These are phyloP conservation scores for Condylura cristata DNA, from an alignment of 2,113 vertebrate genomes.

Conservation along the genomic window DNA sequence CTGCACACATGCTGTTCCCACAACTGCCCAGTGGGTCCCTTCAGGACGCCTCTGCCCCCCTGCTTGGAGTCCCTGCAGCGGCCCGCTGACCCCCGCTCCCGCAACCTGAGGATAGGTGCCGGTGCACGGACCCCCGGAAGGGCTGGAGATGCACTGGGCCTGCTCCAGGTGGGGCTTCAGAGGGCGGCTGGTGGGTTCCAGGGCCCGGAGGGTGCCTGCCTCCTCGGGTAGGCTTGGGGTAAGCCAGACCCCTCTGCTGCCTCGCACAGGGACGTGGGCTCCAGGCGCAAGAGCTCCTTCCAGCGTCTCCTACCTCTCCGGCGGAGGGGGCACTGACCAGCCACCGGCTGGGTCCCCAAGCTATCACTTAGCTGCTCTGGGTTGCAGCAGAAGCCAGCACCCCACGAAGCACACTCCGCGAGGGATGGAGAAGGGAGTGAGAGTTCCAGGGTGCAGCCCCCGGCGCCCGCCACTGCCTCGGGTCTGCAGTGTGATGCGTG, in stretches of 20 bases:
- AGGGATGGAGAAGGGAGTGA: not conserved
- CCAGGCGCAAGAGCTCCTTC: not conserved
- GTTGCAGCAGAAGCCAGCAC: not conserved
- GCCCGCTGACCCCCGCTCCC: not conserved
- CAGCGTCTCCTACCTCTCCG: conserved; percentile 41
- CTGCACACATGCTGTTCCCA: not conserved
- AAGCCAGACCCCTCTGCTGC: not conserved
- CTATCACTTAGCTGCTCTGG: not conserved
- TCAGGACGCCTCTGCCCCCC: not conserved
- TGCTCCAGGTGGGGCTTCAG: not conserved
- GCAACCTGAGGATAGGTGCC: not conserved
- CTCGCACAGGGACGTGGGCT: conserved; percentile 14
- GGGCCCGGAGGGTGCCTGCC: not conserved
- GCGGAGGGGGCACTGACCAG: not conserved
- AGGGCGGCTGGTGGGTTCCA: not conserved
- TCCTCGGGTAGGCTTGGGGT: not conserved
- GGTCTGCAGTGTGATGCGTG: not conserved
- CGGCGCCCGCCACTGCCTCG: not conserved
- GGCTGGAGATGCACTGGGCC: not conserved
- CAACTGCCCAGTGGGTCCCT: not conserved
- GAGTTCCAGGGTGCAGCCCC: not conserved
- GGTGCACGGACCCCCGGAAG: not conserved
- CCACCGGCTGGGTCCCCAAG: not conserved
- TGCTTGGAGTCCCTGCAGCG: not conserved
- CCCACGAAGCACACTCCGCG: not conserved